Evolutionary conservation across 2,113 vertebrate species (phyloP).

Genomic region (Anseranas semipalmata): DNA sequence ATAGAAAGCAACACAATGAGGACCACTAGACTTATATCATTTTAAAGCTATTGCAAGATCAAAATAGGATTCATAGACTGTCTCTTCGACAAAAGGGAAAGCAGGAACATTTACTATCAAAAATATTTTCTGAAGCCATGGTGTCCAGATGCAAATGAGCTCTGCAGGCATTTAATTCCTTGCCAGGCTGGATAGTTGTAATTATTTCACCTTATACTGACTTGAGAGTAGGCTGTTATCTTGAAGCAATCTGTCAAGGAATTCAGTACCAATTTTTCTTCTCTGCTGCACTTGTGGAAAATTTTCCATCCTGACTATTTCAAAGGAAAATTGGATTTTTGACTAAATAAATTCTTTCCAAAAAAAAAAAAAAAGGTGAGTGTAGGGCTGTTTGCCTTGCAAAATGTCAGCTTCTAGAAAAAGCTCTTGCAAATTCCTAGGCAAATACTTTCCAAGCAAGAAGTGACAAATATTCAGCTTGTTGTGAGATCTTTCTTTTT

Average conservation of each 20-base stretch:
- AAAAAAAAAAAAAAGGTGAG: neutral
- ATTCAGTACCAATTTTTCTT: neutral
- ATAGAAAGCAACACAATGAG: neutral
- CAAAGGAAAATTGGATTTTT: neutral
- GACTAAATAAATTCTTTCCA: neutral
- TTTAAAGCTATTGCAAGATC: neutral
- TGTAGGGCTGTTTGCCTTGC: neutral
- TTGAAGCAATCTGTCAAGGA: neutral
- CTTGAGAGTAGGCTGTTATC: neutral
- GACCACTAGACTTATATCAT: neutral
- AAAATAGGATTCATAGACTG: neutral
- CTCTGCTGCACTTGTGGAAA: neutral
- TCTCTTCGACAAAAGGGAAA: neutral
- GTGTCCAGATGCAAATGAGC: neutral
- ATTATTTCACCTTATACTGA: constrained; percentile 22
- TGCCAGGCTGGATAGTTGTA: neutral
- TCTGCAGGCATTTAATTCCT: constrained; percentile 5
- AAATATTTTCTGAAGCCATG: neutral
- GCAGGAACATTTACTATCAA: neutral
- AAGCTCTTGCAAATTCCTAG: neutral
- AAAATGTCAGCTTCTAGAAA: neutral
- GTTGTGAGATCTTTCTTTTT: neutral
- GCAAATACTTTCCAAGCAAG: neutral
- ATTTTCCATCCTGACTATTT: neutral
- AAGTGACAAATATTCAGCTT: neutral